Evolutionary conservation across 2,888 invertebrate genomes (phyloP).

Genomic region (Apotomis capreana): DNA sequence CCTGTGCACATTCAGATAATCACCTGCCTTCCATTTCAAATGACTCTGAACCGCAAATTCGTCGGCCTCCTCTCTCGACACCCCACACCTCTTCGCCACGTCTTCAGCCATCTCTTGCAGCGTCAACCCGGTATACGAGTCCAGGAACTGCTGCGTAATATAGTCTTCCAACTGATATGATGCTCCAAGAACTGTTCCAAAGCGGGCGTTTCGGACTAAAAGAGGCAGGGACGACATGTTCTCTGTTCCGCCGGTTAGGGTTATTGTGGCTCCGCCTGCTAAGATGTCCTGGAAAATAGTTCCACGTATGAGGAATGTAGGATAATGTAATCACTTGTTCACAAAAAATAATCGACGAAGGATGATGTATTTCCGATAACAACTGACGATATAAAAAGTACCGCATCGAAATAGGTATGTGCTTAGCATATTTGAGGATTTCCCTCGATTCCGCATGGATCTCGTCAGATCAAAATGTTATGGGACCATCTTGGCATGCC

Average conservation of each 20-base stretch:
- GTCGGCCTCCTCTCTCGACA: slow-evolving; percentile 91
- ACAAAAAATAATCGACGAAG: no score
- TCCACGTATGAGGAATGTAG: no score
- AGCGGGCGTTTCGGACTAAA: slow-evolving; percentile 92
- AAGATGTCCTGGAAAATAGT: slow-evolving; percentile 86
- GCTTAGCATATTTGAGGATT: no score
- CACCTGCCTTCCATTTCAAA: slow-evolving; percentile 91
- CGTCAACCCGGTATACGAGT: slow-evolving; percentile 91
- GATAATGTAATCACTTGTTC: no score
- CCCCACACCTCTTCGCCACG: slow-evolving; percentile 88
- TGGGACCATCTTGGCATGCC: no score
- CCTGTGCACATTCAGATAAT: slow-evolving; percentile 32
- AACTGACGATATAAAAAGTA: no score
- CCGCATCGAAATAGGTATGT: no score
- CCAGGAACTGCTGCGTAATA: slow-evolving; percentile 78
- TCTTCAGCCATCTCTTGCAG: slow-evolving; percentile 96
- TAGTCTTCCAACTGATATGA: slow-evolving; percentile 91
- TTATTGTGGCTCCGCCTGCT: slow-evolving; percentile 90
- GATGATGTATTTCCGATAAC: no score
- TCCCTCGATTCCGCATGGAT: no score
- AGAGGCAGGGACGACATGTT: slow-evolving; percentile 97
- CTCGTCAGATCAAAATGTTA: no score
- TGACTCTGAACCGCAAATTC: slow-evolving; percentile 92
- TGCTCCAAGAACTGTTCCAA: slow-evolving; percentile 92
- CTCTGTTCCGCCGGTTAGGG: slow-evolving; percentile 95